These are phyloP conservation scores for Nyctibius grandis DNA, from an alignment of 2,797 vertebrate species.

Conservation along the genomic window DNA sequence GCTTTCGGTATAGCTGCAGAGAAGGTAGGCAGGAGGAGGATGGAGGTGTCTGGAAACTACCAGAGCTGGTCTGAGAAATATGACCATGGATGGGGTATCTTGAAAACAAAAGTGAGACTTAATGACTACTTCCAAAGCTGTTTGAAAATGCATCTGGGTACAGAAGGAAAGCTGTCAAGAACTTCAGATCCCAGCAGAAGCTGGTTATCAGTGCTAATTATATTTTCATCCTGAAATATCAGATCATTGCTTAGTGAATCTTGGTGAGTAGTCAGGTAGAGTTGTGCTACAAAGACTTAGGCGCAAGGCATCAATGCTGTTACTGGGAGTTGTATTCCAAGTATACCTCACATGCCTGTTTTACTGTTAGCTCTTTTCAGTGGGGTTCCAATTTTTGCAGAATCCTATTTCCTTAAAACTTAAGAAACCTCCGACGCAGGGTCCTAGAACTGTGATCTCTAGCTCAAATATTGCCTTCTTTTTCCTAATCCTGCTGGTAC, in stretches of 20 bases:
- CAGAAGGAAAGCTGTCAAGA: neutral
- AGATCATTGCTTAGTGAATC: neutral
- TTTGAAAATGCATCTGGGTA: neutral
- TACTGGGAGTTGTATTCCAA: neutral
- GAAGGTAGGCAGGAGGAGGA: neutral
- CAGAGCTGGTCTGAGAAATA: neutral
- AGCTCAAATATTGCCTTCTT: neutral
- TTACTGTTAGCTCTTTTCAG: neutral
- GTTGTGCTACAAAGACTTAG: neutral
- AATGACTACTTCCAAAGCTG: neutral
- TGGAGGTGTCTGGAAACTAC: neutral
- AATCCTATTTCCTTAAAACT: neutral
- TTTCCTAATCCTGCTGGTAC: neutral
- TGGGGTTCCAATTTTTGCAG: neutral
- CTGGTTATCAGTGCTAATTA: neutral
- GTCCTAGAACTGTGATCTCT: neutral
- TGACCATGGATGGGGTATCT: rapidly evolving
- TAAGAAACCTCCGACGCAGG: neutral
- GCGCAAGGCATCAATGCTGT: neutral
- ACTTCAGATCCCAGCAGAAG: neutral
- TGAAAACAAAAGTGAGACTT: neutral
- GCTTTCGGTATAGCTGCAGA: neutral
- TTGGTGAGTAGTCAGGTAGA: neutral
- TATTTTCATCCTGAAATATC: neutral
- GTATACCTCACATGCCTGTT: neutral